A percentile compares a stretch with the other conserved stretches of the same genome.
phyloP scores from a whole-genome alignment of 1,140 invertebrate genomes.

The Diachasmimorpha longicaudata region DNA sequence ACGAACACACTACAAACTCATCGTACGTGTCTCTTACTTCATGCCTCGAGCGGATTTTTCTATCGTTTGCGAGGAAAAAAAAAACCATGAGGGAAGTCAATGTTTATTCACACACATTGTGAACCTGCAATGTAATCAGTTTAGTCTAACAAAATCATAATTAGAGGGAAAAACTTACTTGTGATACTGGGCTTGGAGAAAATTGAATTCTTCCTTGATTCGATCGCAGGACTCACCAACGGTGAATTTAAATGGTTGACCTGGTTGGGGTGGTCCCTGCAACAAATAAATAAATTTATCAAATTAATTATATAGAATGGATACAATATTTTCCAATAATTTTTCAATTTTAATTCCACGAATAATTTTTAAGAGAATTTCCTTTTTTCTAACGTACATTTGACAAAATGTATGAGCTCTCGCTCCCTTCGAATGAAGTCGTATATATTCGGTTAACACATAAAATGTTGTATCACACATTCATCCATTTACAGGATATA shows the following conservation, averaged over 20 bases:
- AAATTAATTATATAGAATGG: background rate
- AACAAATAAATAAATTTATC: conserved; percentile 57
- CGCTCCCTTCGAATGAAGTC: too few relatives aligned
- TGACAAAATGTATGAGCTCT: too few relatives aligned
- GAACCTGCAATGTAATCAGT: background rate
- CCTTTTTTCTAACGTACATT: too few relatives aligned
- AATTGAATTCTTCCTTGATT: conserved; percentile 90
- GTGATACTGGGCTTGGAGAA: conserved; percentile 85
- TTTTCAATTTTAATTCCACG: too few relatives aligned
- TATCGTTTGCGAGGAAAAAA: background rate
- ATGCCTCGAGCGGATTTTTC: background rate
- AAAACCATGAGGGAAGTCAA: background rate
- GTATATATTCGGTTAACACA: background rate
- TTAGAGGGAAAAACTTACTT: conserved; percentile 68
- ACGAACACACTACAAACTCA: background rate
- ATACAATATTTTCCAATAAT: too few relatives aligned
- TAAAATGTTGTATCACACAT: background rate
- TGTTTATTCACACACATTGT: background rate
- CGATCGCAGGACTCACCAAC: conserved; percentile 90
- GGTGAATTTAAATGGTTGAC: conserved; percentile 91
- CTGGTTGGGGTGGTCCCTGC: conserved; percentile 83
- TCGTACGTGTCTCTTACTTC: background rate
- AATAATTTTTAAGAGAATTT: too few relatives aligned
- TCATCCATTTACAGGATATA: background rate
- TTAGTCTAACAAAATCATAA: too few relatives aligned